phyloP scores from a whole-genome alignment of 2,888 invertebrate genomes.

The Epinotia bilunana region DNA sequence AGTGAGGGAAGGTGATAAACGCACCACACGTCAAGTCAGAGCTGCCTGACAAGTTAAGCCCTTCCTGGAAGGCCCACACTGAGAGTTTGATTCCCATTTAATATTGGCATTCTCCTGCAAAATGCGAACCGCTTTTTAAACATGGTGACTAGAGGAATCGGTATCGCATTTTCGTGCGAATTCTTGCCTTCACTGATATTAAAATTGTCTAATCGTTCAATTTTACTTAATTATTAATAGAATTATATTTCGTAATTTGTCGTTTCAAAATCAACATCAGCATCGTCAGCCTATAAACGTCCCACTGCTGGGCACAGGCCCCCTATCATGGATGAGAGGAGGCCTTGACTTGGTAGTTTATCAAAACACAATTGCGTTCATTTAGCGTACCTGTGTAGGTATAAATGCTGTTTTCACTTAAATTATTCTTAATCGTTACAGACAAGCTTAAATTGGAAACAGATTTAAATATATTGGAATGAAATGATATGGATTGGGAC shows the following conservation, averaged over 20 bases:
- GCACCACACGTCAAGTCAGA: conserved; percentile 16
- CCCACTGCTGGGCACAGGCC: too few species aligned
- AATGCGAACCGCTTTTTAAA: not conserved
- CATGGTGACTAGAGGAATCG: not conserved
- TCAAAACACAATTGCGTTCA: too few species aligned
- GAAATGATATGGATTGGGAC: too few species aligned
- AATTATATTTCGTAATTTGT: not conserved
- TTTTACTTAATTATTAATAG: not conserved
- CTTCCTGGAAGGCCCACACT: conserved; percentile 5
- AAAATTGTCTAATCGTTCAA: not conserved
- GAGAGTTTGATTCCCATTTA: conserved; percentile 23
- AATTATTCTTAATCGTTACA: too few species aligned
- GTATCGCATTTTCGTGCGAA: not conserved
- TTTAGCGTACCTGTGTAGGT: too few species aligned
- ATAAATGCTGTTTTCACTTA: too few species aligned
- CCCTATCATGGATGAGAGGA: too few species aligned
- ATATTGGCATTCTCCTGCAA: conserved; percentile 18
- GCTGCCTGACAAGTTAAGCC: conserved; percentile 33
- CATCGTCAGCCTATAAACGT: too few species aligned
- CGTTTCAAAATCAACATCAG: too few species aligned
- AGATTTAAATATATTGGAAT: too few species aligned
- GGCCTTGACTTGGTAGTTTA: too few species aligned
- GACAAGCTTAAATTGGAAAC: too few species aligned
- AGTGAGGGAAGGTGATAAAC: conserved; percentile 33
- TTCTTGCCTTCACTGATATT: not conserved